Evolutionary conservation across 2,888 invertebrate genomes (phyloP).

Genomic region (Amiota mariae): DNA sequence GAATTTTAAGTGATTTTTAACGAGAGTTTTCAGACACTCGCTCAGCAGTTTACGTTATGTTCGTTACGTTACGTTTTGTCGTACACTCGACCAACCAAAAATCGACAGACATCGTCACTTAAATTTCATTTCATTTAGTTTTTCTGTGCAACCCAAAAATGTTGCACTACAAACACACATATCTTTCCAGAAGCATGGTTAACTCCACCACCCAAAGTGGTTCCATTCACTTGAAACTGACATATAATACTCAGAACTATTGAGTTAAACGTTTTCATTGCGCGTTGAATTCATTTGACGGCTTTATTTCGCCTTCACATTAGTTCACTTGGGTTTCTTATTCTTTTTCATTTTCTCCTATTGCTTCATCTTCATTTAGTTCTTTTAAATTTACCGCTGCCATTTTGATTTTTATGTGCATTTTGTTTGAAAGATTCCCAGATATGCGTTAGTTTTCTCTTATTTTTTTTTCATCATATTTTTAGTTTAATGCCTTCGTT

Average conservation of each 20-base stretch:
- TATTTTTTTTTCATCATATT: background rate
- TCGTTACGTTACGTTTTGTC: background rate
- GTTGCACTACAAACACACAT: background rate
- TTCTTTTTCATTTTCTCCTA: background rate
- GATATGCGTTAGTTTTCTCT: background rate
- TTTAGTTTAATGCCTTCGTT: background rate
- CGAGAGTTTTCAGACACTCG: slow-evolving; percentile 58
- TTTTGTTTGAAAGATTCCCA: too few species aligned
- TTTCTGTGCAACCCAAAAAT: background rate
- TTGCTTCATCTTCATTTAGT: background rate
- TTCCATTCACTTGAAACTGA: too few species aligned
- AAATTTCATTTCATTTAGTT: background rate
- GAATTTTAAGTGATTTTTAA: slow-evolving; percentile 73
- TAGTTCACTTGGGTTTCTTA: background rate
- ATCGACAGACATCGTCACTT: background rate
- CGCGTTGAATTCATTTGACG: background rate
- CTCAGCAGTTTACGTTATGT: slow-evolving; percentile 29
- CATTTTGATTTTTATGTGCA: too few species aligned
- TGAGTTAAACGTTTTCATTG: background rate
- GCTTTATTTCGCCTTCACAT: slow-evolving; percentile 1
- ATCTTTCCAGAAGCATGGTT: background rate
- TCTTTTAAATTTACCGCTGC: background rate
- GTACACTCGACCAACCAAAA: background rate
- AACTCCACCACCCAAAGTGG: too few species aligned
- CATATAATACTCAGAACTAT: background rate